Evolutionary conservation across 2,888 invertebrate species (phyloP).

Genomic region (Tipula lateralis): DNA sequence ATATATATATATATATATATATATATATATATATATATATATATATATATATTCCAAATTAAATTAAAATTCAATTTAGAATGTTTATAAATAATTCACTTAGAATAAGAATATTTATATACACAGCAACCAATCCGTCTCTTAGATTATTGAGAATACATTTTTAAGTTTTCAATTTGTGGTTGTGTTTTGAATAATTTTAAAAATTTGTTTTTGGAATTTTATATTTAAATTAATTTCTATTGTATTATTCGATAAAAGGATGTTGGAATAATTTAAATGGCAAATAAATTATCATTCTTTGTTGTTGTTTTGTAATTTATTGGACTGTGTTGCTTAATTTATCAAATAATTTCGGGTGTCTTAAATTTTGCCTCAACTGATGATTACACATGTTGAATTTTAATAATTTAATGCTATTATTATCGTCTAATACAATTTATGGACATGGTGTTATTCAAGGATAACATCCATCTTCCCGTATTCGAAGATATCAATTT

Average conservation of each 20-base stretch:
- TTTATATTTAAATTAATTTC: not conserved
- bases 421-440: not conserved
- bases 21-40: too few relatives aligned
- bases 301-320: not conserved
- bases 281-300: not conserved
- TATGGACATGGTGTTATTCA: too few relatives aligned
- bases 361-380: not conserved
- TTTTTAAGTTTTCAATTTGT: not conserved
- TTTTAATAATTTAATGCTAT: not conserved
- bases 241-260: not conserved
- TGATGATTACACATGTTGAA: not conserved
- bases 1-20: too few relatives aligned
- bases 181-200: not conserved
- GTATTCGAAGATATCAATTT: too few relatives aligned
- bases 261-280: slow-evolving; percentile 19
- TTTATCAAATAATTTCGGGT: not conserved
- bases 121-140: not conserved
- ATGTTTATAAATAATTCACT: not conserved
- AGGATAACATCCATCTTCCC: too few relatives aligned
- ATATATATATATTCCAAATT: not conserved
- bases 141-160: not conserved
- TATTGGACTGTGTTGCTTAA: not conserved
- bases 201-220: not conserved
- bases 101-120: too few relatives aligned
- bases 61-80: not conserved